phyloP scores from a whole-genome alignment of 2,797 vertebrate genomes.

The Pyrocephalus nanus region DNA sequence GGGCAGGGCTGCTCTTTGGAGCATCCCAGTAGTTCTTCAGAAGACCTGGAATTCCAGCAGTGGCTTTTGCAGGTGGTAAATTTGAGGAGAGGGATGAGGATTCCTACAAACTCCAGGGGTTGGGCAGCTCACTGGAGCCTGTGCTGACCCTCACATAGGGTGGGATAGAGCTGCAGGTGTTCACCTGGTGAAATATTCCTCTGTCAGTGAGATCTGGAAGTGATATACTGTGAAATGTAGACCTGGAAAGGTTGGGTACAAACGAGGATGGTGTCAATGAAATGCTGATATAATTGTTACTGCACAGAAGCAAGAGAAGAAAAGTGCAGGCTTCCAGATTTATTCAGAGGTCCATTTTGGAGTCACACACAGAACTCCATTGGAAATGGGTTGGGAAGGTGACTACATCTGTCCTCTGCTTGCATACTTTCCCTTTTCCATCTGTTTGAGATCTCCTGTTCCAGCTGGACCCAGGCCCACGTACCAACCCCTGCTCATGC shows the following conservation, averaged over 20 bases:
- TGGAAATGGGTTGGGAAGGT: not conserved
- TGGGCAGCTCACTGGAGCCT: not conserved
- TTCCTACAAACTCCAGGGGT: not conserved
- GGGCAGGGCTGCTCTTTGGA: not conserved
- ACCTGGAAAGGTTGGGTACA: not conserved
- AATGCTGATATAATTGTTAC: not conserved
- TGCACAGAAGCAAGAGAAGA: not conserved
- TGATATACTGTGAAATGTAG: rapidly evolving
- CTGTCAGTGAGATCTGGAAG: not conserved
- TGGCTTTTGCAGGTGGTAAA: not conserved
- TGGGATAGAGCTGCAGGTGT: not conserved
- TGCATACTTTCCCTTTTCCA: not conserved
- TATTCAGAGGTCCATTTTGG: rapidly evolving
- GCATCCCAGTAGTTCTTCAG: not conserved
- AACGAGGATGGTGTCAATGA: rapidly evolving
- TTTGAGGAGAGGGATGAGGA: not conserved
- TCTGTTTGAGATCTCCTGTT: not conserved
- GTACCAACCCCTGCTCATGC: not conserved
- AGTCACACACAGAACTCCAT: not conserved
- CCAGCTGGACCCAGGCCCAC: not conserved
- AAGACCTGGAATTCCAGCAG: not conserved
- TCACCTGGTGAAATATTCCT: not conserved
- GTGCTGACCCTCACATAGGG: not conserved
- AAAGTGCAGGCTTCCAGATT: not conserved
- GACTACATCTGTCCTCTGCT: not conserved